These are phyloP conservation scores for Cheilosia grossa DNA, from an alignment of 2,888 invertebrate genomes.

Conservation along the genomic window DNA sequence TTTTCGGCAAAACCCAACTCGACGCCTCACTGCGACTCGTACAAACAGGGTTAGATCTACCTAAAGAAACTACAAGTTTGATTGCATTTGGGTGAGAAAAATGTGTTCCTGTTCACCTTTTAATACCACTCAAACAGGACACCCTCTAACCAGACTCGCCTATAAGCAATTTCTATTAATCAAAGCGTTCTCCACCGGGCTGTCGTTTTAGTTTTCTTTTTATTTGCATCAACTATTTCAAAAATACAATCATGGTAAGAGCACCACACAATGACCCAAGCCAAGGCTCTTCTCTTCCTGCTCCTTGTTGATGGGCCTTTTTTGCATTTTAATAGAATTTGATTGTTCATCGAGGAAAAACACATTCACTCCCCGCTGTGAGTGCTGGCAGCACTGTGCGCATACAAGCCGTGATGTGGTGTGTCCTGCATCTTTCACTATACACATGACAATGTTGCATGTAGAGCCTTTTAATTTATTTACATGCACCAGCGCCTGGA, in stretches of 20 bases:
- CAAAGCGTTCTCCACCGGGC: neutral
- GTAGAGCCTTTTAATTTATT: conserved; percentile 66
- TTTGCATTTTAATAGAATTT: conserved; percentile 68
- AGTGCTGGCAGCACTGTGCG: neutral
- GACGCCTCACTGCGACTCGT: too few species aligned
- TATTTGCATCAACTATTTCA: conserved; percentile 53
- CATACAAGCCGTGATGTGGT: conserved; percentile 19
- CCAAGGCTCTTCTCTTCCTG: neutral
- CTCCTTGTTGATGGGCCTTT: conserved; percentile 15
- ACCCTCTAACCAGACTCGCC: too few species aligned
- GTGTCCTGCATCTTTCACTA: conserved; percentile 32
- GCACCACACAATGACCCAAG: conserved; percentile 29
- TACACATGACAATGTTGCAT: conserved; percentile 42
- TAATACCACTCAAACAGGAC: too few species aligned
- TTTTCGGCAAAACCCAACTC: too few species aligned
- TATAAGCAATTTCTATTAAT: conserved; percentile 24
- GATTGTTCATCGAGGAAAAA: conserved; percentile 50
- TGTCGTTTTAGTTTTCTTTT: neutral
- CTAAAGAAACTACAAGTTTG: too few species aligned
- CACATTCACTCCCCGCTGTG: conserved; percentile 3
- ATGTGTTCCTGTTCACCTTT: too few species aligned
- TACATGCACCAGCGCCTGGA: conserved; percentile 72
- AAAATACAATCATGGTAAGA: conserved; percentile 70
- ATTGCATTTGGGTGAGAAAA: too few species aligned
- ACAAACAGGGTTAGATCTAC: too few species aligned